These are phyloP conservation scores for Eupithecia exiguata DNA, from an alignment of 2,888 invertebrate genomes.

Conservation along the genomic window DNA sequence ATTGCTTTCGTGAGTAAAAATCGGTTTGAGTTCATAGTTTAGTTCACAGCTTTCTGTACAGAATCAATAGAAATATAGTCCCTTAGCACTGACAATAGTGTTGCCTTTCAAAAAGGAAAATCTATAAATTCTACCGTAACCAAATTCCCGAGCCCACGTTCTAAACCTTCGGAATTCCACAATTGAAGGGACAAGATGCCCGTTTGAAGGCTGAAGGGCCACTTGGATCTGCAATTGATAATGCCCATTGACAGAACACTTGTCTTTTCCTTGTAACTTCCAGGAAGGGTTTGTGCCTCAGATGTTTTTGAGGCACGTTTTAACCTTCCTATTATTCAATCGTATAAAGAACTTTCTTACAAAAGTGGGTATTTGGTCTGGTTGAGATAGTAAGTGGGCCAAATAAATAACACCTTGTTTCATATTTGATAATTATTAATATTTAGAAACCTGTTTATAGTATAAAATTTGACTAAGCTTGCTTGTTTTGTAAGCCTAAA, in stretches of 20 bases:
- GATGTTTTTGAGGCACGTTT: not conserved
- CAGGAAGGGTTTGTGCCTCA: constrained; percentile 23
- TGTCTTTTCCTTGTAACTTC: constrained; percentile 30
- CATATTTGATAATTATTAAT: no score
- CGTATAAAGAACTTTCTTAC: not conserved
- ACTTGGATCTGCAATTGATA: constrained; percentile 41
- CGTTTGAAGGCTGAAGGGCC: constrained; percentile 39
- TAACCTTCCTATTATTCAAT: not conserved
- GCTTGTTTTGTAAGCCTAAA: no score
- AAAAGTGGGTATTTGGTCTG: not conserved
- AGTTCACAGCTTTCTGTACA: not conserved
- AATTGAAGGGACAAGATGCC: constrained; percentile 20
- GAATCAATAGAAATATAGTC: not conserved
- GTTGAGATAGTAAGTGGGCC: not conserved
- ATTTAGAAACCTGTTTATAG: no score
- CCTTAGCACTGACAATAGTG: not conserved
- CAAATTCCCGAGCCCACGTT: constrained; percentile 5
- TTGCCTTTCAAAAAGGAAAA: not conserved
- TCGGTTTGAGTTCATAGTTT: not conserved
- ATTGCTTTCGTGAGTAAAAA: no score
- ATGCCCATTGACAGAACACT: constrained; percentile 39
- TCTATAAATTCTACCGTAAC: not conserved
- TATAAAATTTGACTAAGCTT: no score
- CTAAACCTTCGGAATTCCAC: constrained; percentile 12
- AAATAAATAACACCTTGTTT: no score